These are phyloP conservation scores for Okamejei kenojei DNA, from an alignment of 2,797 vertebrate species.

Conservation along the genomic window DNA sequence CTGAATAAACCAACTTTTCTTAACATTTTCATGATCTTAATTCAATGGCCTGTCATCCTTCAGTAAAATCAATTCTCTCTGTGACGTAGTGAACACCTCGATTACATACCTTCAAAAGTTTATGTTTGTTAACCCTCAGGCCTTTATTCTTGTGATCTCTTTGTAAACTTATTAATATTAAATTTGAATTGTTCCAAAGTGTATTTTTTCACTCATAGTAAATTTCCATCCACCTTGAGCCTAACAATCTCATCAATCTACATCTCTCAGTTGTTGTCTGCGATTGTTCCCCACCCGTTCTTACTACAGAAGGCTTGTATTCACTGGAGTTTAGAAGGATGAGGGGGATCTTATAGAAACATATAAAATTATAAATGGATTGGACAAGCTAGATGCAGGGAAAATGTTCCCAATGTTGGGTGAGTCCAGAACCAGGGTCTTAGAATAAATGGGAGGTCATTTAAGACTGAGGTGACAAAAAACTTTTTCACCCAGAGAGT, in stretches of 20 bases:
- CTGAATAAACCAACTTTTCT: not conserved
- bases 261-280: not conserved
- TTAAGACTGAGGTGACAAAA: no score
- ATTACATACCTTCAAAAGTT: not conserved
- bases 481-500: no score
- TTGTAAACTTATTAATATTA: not conserved
- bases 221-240: not conserved
- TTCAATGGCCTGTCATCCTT: not conserved
- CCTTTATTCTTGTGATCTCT: not conserved
- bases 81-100: not conserved
- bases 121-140: not conserved
- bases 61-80: not conserved
- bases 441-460: no score
- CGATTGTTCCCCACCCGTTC: not conserved
- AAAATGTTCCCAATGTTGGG: no score
- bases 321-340: no score
- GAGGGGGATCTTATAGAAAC: no score
- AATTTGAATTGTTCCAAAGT: not conserved
- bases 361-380: no score
- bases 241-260: not conserved
- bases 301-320: no score
- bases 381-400: no score
- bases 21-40: not conserved
- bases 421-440: no score
- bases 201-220: not conserved